phyloP scores from a whole-genome alignment of 2,888 invertebrate genomes.

The Ethmia dodecea region DNA sequence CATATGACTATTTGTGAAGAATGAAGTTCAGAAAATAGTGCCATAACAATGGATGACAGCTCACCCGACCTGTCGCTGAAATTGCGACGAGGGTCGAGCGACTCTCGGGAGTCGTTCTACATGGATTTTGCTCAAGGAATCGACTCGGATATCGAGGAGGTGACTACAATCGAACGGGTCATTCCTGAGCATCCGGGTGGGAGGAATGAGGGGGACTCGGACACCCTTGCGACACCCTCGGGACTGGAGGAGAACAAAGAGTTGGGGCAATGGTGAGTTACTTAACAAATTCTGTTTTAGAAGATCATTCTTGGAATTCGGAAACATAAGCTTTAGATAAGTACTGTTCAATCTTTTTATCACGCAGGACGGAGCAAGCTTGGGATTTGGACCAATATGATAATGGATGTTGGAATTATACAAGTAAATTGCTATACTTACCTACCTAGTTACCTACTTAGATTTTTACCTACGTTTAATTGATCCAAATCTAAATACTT shows the following conservation, averaged over 20 bases:
- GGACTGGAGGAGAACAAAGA: constrained; percentile 71
- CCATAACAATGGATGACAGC: constrained; percentile 81
- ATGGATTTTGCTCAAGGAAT: constrained; percentile 95
- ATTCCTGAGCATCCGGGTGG: constrained; percentile 71
- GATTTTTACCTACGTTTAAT: too few species aligned
- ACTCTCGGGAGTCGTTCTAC: constrained; percentile 92
- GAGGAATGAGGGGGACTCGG: constrained; percentile 62
- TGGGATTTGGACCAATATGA: too few species aligned
- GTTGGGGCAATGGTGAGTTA: constrained; percentile 61
- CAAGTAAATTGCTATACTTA: too few species aligned
- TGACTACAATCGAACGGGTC: constrained; percentile 81
- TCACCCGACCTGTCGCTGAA: constrained; percentile 92
- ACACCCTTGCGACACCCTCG: constrained; percentile 69
- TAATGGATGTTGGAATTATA: too few species aligned
- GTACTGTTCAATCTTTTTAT: too few species aligned
- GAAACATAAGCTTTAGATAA: too few species aligned
- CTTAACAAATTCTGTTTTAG: too few species aligned
- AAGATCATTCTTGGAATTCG: too few species aligned
- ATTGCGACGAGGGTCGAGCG: constrained; percentile 89
- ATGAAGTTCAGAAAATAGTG: constrained; percentile 16
- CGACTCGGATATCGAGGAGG: constrained; percentile 93
- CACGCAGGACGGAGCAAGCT: too few species aligned
- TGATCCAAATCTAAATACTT: too few species aligned
- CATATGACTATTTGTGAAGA: constrained; percentile 3
- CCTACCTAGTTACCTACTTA: too few species aligned